Base-by-base conservation (phyloP, 92 coral and sea anemone species). In the Phenganax subtilis region DNA sequence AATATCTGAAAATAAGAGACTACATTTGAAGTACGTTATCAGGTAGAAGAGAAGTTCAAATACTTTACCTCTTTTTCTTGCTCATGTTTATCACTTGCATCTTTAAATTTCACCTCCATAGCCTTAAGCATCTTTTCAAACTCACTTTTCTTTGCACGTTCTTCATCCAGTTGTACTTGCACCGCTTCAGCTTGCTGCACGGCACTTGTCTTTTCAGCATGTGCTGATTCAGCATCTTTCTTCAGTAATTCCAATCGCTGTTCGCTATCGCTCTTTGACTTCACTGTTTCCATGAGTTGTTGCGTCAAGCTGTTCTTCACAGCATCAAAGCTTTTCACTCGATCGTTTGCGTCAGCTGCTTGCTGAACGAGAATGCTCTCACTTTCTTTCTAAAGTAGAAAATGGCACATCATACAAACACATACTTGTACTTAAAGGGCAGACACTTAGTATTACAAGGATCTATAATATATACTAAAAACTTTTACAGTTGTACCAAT, bases 311-410 rank as follows among this genome's bases (percentile, higher is more conserved):
- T 75, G 2, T 85, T 74, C 77, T 90, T 87, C 59, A 86, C 86
- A 16, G 96, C 89, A 75, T 96, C 93, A 9, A 91, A 82, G 72
- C 89, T 96, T 72, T 89, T 87, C n/a, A 92, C 86, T 57, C 88
- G 92, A 29, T 90, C 97, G 79, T 85, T 92, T 20, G 92, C 97
- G 73, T 96, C 97, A 54, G 83, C 86, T 51, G 88, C 90, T 51
- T 97, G 81, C 76, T 96, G 92, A 37, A 85, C 80, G 16, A 96
- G 80, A 7, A 80, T 89, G 57, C 79, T 85, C 81, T 94, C 98
- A 29, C 91, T 92, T 61, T 93, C 96, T 84, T 85, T 88, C 91
- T 87, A 74, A 58, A 57, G 63, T 81, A 15, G 29, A 12, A 71
- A 12, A 11, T 3, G 27, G 54, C 11, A 53, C 16, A 17, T 59